A percentile compares a stretch with the other conserved stretches of the same genome.
These are phyloP conservation scores for Hirtodrosophila alboralis DNA, from an alignment of 2,888 invertebrate genomes.

Conservation along the genomic window DNA sequence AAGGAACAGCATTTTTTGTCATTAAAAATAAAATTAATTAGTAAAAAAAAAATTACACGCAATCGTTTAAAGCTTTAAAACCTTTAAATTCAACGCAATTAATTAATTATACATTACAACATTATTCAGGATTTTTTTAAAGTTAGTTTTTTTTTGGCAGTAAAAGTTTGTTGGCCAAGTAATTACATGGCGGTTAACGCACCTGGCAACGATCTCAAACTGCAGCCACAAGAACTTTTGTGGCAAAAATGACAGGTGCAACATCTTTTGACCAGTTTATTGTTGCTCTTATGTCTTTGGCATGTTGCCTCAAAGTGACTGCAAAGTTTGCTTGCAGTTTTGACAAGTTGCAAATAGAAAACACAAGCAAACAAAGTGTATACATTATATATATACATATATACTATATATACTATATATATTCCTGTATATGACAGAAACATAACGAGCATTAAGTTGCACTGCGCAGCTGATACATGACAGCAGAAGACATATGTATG, in stretches of 20 bases:
- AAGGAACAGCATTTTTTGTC: too few relatives aligned
- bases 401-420: constrained; percentile 9
- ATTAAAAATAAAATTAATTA: too few relatives aligned
- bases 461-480: constrained; percentile 52
- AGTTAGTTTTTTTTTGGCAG: background rate
- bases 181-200: constrained; percentile 60
- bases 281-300: constrained; percentile 31
- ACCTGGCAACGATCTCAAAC: constrained; percentile 38
- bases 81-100: too few relatives aligned
- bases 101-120: constrained; percentile 19
- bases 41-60: too few relatives aligned
- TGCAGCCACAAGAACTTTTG: constrained; percentile 46
- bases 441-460: constrained; percentile 61
- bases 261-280: constrained; percentile 36
- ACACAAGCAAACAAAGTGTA: constrained; percentile 6
- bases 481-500: constrained; percentile 59
- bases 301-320: constrained; percentile 49
- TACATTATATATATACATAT: background rate
- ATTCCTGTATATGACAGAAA: constrained; percentile 10
- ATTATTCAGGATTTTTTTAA: background rate
- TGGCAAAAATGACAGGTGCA: constrained; percentile 51
- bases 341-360: constrained; percentile 28
- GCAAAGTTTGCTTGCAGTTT: constrained; percentile 29
- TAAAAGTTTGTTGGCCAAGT: constrained; percentile 44
- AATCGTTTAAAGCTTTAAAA: too few relatives aligned